Percentiles rank a stretch among this genome's conserved stretches.
These are phyloP conservation scores for Prorops nasuta DNA, from an alignment of 1,140 invertebrate genomes.

Conservation along the genomic window DNA sequence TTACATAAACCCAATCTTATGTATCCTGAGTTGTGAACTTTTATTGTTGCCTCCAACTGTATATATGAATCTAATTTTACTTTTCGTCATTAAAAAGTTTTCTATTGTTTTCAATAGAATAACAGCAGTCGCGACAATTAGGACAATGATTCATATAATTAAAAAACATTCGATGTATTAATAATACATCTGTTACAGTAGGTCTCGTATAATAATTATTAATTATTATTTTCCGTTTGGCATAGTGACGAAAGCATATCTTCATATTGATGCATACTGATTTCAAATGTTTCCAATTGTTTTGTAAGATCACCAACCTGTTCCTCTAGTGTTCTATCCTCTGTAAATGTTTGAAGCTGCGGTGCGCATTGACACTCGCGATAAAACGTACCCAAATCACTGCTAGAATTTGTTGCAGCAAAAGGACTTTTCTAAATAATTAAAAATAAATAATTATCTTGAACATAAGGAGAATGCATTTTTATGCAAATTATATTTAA, in stretches of 20 bases:
- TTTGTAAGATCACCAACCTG: slow-evolving; percentile 69
- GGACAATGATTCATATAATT: too few species aligned
- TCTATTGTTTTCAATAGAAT: too few species aligned
- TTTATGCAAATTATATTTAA: slow-evolving; percentile 35
- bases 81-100: too few species aligned
- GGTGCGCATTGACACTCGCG: slow-evolving; percentile 77
- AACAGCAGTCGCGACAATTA: too few species aligned
- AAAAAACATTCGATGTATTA: too few species aligned
- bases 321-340: slow-evolving; percentile 62
- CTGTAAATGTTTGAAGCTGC: slow-evolving; percentile 64
- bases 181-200: too few species aligned
- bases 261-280: slow-evolving; percentile 72
- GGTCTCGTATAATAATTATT: slow-evolving; percentile 15
- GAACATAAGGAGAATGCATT: background rate
- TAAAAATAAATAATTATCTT: background rate
- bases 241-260: slow-evolving; percentile 67
- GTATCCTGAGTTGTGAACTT: too few species aligned
- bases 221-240: slow-evolving; percentile 59
- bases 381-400: slow-evolving; percentile 76
- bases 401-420: slow-evolving; percentile 58
- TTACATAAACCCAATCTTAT: too few species aligned
- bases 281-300: slow-evolving; percentile 74
- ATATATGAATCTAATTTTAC: too few species aligned
- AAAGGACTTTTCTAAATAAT: slow-evolving; percentile 63
- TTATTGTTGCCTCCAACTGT: too few species aligned